A percentile compares a stretch with the other conserved stretches of the same genome.
Conservation (phyloP, 2,113 vertebrate genomes). For the Thomomys bottae region DNA sequence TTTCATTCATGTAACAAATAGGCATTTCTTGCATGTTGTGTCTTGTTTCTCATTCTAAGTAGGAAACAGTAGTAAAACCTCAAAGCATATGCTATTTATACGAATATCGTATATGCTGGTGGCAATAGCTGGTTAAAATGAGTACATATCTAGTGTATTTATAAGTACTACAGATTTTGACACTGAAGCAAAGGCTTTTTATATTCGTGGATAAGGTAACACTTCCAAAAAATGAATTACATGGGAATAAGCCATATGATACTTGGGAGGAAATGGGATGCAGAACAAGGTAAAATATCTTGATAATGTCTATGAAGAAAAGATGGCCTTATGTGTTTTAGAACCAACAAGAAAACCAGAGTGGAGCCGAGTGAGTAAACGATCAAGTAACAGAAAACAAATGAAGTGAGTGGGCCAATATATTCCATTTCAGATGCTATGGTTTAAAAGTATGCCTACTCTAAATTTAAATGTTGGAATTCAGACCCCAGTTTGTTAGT, state of each 20-base stretch:
- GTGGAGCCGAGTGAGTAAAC: not conserved
- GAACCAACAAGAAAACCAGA: not conserved
- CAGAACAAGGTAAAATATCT: not conserved
- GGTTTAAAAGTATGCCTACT: not conserved
- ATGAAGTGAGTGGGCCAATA: not conserved
- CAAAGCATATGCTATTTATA: not conserved
- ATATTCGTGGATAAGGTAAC: not conserved
- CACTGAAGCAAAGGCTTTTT: not conserved
- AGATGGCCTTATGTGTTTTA: not conserved
- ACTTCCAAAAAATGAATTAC: not conserved
- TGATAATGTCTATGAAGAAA: not conserved
- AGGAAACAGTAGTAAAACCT: not conserved
- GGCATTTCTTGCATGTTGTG: not conserved
- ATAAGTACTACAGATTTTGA: not conserved
- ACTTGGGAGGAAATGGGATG: not conserved
- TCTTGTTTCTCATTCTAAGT: not conserved
- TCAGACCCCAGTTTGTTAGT: not conserved
- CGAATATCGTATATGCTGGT: not conserved
- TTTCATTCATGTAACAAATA: not conserved
- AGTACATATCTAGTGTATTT: not conserved
- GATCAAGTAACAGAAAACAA: not conserved
- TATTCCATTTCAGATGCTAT: not conserved
- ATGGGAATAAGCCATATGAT: not conserved
- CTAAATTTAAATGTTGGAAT: not conserved
- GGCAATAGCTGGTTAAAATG: not conserved